phyloP scores from a whole-genome alignment of 35 echinoderm and acorn worm species.

The Ptychodera flava region DNA sequence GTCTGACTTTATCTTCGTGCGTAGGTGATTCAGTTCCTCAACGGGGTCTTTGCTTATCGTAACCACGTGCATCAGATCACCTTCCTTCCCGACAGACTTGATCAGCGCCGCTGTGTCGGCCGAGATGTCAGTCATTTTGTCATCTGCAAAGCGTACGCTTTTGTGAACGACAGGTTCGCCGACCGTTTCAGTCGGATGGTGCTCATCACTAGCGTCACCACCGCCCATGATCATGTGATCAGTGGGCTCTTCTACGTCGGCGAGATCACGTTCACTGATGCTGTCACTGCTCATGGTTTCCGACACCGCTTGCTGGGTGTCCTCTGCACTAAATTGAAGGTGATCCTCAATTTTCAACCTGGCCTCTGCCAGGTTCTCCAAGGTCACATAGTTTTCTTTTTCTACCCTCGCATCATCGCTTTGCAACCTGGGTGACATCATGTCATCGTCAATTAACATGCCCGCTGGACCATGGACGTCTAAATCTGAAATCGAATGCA shows the following conservation, averaged over 20 bases:
- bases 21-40: constrained; percentile 31
- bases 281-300: background rate
- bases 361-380: constrained; percentile 18
- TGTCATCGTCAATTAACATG: constrained; percentile 27
- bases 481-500: constrained; percentile 50
- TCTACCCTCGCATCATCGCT: constrained; percentile 25
- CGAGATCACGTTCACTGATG: background rate
- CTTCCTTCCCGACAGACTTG: background rate
- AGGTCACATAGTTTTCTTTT: background rate
- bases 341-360: constrained; percentile 65
- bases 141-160: constrained; percentile 26
- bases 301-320: background rate
- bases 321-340: background rate
- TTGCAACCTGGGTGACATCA: constrained; percentile 8
- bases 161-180: constrained; percentile 45
- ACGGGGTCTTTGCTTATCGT: background rate
- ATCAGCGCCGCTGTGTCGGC: background rate
- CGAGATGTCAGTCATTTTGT: constrained; percentile 5
- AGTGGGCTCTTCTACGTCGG: background rate
- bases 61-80: background rate
- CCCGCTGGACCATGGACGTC: constrained; percentile 18
- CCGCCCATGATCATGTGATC: background rate
- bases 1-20: constrained; percentile 60
- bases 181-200: too few relatives aligned
- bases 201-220: constrained; percentile 32